phyloP scores from a whole-genome alignment of 2,888 invertebrate genomes.

The Calameuta pallipes region DNA sequence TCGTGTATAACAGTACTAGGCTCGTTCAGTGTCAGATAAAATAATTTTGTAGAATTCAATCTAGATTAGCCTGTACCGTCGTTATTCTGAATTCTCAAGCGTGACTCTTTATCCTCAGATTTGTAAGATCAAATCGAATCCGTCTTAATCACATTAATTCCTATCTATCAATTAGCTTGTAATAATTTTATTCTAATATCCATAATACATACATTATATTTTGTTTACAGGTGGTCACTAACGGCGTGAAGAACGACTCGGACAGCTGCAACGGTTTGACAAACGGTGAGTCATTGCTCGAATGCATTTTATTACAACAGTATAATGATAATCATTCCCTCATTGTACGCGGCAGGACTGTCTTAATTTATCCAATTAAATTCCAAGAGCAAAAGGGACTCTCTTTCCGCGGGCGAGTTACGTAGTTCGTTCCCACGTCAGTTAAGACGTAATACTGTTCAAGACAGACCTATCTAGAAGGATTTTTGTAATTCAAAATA shows the following conservation, averaged over 20 bases:
- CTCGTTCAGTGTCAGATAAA: background rate
- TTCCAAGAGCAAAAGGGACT: background rate
- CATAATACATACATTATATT: background rate
- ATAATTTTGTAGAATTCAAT: background rate
- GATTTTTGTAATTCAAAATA: background rate
- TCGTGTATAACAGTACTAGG: background rate
- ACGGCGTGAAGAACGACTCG: constrained; percentile 51
- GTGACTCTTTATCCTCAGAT: background rate
- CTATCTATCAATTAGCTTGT: background rate
- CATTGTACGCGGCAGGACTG: background rate
- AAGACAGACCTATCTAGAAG: background rate
- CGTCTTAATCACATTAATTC: background rate
- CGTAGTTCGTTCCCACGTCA: background rate
- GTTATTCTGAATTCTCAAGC: background rate
- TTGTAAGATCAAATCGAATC: background rate
- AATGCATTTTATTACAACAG: background rate
- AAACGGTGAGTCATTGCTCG: constrained; percentile 54
- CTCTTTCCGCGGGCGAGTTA: background rate
- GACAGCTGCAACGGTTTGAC: constrained; percentile 53
- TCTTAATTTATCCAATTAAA: constrained; percentile 27
- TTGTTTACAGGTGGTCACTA: constrained; percentile 56
- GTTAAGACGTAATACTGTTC: background rate
- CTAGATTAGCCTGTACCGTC: background rate
- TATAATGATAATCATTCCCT: constrained; percentile 8
- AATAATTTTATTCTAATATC: background rate